Conservation (phyloP, 1,140 invertebrate species). For the Sinonovacula constricta region DNA sequence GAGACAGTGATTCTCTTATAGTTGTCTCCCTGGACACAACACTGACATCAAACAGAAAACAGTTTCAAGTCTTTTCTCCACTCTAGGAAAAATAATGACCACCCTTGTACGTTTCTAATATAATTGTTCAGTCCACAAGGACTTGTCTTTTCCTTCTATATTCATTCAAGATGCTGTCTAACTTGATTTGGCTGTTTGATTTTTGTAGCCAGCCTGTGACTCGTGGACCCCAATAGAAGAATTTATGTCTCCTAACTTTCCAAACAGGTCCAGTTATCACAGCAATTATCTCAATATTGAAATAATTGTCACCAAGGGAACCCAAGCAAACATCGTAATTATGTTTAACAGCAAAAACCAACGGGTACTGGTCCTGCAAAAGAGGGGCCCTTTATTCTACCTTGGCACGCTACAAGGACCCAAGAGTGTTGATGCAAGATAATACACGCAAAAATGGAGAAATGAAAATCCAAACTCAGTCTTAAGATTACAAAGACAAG, state of each 20-base stretch:
- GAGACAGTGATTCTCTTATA: constrained; percentile 19
- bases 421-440: neutral
- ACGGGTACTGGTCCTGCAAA: too few species aligned
- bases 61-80: constrained; percentile 7
- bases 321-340: constrained; percentile 2
- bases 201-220: neutral
- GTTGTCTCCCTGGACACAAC: constrained; percentile 3
- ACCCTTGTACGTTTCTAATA: constrained; percentile 38
- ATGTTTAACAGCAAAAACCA: constrained; percentile 3
- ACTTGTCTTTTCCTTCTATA: constrained; percentile 17
- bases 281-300: constrained; percentile 40
- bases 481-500: neutral
- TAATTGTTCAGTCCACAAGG: constrained; percentile 27
- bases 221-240: neutral
- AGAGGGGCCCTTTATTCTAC: too few species aligned
- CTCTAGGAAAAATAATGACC: constrained; percentile 40
- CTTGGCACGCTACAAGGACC: too few species aligned
- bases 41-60: constrained; percentile 30
- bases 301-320: constrained; percentile 35
- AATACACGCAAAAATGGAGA: neutral
- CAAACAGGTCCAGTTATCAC: constrained; percentile 29
- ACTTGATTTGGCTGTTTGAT: constrained; percentile 29
- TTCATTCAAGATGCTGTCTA: constrained; percentile 13
- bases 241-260: constrained; percentile 10
- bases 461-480: neutral